Evolutionary conservation across 2,888 invertebrate genomes (phyloP).

Genomic region (Macrophya annulata): DNA sequence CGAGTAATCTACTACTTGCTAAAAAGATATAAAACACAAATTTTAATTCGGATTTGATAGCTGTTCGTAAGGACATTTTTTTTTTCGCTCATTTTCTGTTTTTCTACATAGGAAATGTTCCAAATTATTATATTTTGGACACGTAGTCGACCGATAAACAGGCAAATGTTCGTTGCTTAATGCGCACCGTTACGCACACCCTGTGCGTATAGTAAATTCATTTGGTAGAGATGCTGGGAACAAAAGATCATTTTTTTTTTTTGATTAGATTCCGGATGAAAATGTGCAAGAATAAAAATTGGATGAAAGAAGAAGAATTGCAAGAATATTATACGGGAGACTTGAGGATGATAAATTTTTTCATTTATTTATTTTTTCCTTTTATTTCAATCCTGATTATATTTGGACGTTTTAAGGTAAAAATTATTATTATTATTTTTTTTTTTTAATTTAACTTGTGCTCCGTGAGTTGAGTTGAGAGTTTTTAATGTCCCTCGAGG

Average conservation of each 20-base stretch:
- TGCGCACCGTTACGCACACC: conserved; percentile 55
- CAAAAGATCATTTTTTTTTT: not conserved
- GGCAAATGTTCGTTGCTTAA: conserved; percentile 50
- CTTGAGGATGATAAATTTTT: not conserved
- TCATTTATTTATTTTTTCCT: not conserved
- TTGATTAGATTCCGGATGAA: not conserved
- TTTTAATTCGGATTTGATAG: not conserved
- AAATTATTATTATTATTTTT: too few relatives aligned
- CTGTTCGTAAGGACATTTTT: not conserved
- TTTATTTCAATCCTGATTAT: too few relatives aligned
- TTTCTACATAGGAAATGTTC: conserved; percentile 3
- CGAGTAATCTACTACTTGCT: not conserved
- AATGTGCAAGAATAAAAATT: not conserved
- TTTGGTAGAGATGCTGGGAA: conserved; percentile 4
- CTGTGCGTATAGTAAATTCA: conserved; percentile 49
- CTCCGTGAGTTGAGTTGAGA: not conserved
- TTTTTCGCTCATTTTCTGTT: not conserved
- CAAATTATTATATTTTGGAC: conserved; percentile 29
- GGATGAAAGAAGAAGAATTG: not conserved
- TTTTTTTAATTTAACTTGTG: not conserved
- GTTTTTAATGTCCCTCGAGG: not conserved
- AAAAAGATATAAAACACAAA: not conserved
- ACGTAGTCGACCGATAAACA: conserved; percentile 42
- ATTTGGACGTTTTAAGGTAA: not conserved
- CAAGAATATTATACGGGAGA: not conserved